Evolutionary conservation across 2,888 invertebrate genomes (phyloP), one percentile per base, ranked within the genome.

Genomic region (Dioctria rufipes): DNA sequence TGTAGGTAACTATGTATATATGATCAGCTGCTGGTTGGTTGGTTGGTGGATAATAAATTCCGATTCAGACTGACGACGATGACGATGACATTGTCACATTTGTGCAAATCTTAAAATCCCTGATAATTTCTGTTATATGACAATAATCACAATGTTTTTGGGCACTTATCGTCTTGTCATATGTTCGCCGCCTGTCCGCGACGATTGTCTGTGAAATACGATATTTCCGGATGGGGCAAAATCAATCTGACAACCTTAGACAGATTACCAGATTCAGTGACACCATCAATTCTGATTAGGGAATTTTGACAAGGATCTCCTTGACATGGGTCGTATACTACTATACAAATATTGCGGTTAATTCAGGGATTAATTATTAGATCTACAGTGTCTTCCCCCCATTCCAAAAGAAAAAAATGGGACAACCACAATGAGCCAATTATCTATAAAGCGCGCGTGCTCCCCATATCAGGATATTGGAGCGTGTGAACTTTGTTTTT

Each of bases 281-380:
- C 61, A 8, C 61, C 13, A 39, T 61, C 39, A 39, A 61, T 25
- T 61, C 37, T 25, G 61, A 61, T 61, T 61, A 61, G 54, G 37
- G 8, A 61, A 13, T 37, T 61, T 61, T 61, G 61, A 61, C 37
- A 61, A 61, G 61, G 61, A 61, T 61, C 39, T 25, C n/a, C 3
- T 37, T 61, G 61, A 39, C 61, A 11, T 61, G 6, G n/a, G 61
- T 54, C 46, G 46, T 46, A 25, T 8, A 46, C 46, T 46, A 46
- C 8, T 46, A 8, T 46, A 46, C 25, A 25, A 1, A 25, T 25
- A 25, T 25, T 25, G 25, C 25, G 25, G 25, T 25, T 25, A 25
- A 6, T 46, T 54, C 9, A 11, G 9, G 54, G 54, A 54, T 54
- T 54, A 54, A 8, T 46, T 46, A 46, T 46, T 5, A 46, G 46